These are phyloP conservation scores for Schizaphis graminum DNA, from an alignment of 2,888 invertebrate genomes.

Conservation along the genomic window DNA sequence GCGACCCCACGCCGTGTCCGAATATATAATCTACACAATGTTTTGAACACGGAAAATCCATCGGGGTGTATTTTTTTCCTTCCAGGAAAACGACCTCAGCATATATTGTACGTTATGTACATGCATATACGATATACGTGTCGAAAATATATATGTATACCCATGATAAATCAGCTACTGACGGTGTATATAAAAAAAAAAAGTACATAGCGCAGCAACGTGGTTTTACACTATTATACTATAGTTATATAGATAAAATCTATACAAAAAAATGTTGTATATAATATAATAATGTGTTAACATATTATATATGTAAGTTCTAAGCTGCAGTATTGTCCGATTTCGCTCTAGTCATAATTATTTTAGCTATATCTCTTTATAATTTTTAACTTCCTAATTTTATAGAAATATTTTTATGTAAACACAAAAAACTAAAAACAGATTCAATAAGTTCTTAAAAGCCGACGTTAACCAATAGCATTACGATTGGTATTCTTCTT, in stretches of 20 bases:
- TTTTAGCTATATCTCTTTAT: too few relatives aligned
- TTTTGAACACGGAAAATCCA: slow-evolving; percentile 55
- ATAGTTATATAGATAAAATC: not conserved
- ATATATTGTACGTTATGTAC: not conserved
- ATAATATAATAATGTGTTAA: not conserved
- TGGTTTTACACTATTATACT: not conserved
- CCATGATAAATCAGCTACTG: not conserved
- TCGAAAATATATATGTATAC: not conserved
- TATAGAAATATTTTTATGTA: too few relatives aligned
- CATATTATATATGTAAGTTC: not conserved
- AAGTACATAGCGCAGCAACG: not conserved
- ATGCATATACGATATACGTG: not conserved
- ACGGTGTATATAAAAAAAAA: not conserved
- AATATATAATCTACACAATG: slow-evolving; percentile 12
- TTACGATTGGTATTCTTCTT: too few relatives aligned
- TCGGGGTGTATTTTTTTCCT: slow-evolving; percentile 13
- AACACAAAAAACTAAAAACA: too few relatives aligned
- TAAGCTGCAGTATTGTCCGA: too few relatives aligned
- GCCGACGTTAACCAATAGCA: too few relatives aligned
- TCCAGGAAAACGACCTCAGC: slow-evolving; percentile 22
- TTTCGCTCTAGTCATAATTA: too few relatives aligned
- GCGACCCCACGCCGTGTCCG: slow-evolving; percentile 54
- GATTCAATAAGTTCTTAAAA: too few relatives aligned
- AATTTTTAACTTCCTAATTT: too few relatives aligned
- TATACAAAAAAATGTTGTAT: not conserved